These are phyloP conservation scores for Euschistus heros DNA, from an alignment of 1,140 invertebrate genomes.

Conservation along the genomic window DNA sequence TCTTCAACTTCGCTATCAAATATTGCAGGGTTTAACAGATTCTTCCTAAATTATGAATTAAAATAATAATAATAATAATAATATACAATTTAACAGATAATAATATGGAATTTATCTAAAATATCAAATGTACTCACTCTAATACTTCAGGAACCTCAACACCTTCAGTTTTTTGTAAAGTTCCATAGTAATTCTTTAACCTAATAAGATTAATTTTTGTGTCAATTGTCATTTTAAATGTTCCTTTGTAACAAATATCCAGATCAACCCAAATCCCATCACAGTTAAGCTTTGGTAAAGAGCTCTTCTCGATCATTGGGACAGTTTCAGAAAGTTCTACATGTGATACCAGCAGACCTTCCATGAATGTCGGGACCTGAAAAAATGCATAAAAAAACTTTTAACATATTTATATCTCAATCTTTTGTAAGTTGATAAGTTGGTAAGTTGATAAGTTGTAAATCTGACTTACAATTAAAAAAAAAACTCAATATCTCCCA, in stretches of 20 bases:
- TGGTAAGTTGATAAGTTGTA: too few species aligned
- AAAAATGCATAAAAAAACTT: conserved; percentile 26
- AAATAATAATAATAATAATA: not conserved
- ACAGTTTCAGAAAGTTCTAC: conserved; percentile 63
- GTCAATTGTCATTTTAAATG: conserved; percentile 79
- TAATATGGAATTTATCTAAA: conserved; percentile 5
- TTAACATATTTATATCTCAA: too few species aligned
- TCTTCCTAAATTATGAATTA: not conserved
- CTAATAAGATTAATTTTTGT: conserved; percentile 93
- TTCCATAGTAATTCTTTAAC: conserved; percentile 37
- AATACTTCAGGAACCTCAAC: not conserved
- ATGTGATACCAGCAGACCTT: conserved; percentile 65
- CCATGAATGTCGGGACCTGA: conserved; percentile 76
- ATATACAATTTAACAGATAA: too few species aligned
- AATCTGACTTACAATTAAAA: too few species aligned
- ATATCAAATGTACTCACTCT: conserved; percentile 1
- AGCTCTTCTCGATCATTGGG: conserved; percentile 63
- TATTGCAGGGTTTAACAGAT: conserved; percentile 39
- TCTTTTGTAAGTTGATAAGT: too few species aligned
- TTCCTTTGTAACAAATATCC: conserved; percentile 80
- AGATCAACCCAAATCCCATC: conserved; percentile 80
- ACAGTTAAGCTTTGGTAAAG: conserved; percentile 65
- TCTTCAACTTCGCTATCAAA: conserved; percentile 83
- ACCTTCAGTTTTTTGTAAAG: not conserved
- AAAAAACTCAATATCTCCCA: too few species aligned